Percentiles rank a stretch among this genome's conserved stretches.
Conservation (phyloP, 2,113 vertebrate species). For the Chauna torquata region DNA sequence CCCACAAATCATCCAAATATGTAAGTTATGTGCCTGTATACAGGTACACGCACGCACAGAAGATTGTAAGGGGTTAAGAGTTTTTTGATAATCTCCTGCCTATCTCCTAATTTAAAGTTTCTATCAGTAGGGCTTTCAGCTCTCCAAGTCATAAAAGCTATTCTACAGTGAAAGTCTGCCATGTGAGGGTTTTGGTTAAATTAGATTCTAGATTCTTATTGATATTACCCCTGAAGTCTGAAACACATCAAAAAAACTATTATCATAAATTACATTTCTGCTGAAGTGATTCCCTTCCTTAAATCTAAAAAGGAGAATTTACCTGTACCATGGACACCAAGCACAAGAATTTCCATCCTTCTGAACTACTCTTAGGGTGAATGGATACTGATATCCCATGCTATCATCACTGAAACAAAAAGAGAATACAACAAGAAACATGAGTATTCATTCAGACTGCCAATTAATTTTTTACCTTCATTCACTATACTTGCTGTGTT, state of each 20-base stretch:
- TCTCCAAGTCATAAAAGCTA: slow-evolving; percentile 1
- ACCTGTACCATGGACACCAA: slow-evolving; percentile 99
- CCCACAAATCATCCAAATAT: not conserved
- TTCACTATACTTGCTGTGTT: not conserved
- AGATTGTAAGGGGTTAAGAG: not conserved
- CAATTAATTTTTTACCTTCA: not conserved
- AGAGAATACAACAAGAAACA: slow-evolving; percentile 30
- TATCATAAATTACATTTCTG: slow-evolving; percentile 30
- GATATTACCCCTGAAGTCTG: slow-evolving; percentile 2
- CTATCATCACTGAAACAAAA: slow-evolving; percentile 91
- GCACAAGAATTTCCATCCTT: slow-evolving; percentile 97
- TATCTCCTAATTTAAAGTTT: not conserved
- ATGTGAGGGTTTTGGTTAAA: not conserved
- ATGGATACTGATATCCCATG: slow-evolving; percentile 98
- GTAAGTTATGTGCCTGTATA: not conserved
- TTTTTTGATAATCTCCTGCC: not conserved
- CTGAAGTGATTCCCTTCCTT: not conserved
- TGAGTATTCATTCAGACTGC: not conserved
- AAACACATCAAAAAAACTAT: not conserved
- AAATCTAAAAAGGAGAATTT: slow-evolving; percentile 39
- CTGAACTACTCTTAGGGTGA: slow-evolving; percentile 93
- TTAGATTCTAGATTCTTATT: slow-evolving; percentile 39
- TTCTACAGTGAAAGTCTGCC: not conserved
- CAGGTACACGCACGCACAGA: not conserved
- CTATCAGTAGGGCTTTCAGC: not conserved